These are phyloP conservation scores for Coryphaenoides rupestris DNA, from an alignment of 2,113 vertebrate genomes.

Conservation along the genomic window DNA sequence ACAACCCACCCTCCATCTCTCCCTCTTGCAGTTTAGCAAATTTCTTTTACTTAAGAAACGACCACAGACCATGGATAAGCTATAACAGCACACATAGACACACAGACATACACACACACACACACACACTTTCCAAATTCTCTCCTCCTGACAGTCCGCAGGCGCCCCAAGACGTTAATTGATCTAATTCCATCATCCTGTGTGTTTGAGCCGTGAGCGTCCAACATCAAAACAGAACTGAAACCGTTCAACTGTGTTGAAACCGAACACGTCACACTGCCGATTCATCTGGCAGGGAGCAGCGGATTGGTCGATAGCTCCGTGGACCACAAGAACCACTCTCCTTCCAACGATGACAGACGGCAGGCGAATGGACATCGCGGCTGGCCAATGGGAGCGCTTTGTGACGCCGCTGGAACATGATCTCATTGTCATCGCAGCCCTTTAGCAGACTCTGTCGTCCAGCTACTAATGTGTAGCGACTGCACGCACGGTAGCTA, in stretches of 20 bases:
- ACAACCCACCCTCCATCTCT: no score
- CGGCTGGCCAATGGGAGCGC: constrained; percentile 46
- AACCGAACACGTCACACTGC: no score
- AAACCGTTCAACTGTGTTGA: no score
- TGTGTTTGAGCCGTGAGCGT: no score
- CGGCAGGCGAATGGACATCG: constrained; percentile 43
- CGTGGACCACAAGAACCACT: constrained; percentile 3
- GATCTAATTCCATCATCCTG: no score
- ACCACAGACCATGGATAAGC: no score
- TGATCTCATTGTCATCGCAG: constrained; percentile 63
- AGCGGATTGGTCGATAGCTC: no score
- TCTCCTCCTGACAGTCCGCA: background rate
- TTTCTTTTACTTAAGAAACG: no score
- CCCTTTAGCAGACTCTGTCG: constrained; percentile 54
- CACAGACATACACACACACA: background rate
- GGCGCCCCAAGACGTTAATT: no score
- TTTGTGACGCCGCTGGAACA: constrained; percentile 34
- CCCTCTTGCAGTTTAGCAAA: no score
- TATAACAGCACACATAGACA: background rate
- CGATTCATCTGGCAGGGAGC: no score
- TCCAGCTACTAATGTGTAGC: constrained; percentile 42
- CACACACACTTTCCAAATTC: background rate
- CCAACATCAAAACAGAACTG: no score
- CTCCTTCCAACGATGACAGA: constrained; percentile 10
- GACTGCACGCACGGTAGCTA: constrained; percentile 31